phyloP scores from a whole-genome alignment of 2,113 vertebrate species.

The Erythrolamprus reginae region DNA sequence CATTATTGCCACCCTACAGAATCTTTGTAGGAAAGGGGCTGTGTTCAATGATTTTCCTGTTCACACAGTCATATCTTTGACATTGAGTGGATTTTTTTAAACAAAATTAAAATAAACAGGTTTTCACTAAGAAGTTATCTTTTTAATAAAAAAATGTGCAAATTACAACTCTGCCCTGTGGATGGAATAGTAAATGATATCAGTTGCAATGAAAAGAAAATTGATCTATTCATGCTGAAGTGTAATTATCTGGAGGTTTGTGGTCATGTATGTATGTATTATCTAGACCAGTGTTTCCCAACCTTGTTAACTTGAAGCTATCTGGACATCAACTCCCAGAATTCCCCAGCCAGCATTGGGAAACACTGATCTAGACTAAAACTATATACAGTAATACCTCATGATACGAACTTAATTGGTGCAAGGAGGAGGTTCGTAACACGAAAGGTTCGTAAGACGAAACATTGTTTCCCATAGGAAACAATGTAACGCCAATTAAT shows the following conservation, averaged over 20 bases:
- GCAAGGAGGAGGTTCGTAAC: no score
- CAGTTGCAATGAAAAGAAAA: background rate
- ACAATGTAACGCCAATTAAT: no score
- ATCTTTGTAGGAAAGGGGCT: fast-evolving
- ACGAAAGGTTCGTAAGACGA: no score
- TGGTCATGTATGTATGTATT: background rate
- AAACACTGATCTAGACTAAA: no score
- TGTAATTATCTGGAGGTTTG: background rate
- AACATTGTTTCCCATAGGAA: no score
- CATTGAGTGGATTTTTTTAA: background rate
- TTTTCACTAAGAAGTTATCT: background rate
- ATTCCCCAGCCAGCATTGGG: no score
- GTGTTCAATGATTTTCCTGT: background rate
- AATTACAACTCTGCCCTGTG: background rate
- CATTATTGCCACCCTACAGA: fast-evolving
- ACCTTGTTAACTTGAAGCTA: no score
- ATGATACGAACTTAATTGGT: no score
- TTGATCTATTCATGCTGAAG: background rate
- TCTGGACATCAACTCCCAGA: no score
- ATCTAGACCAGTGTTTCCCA: no score
- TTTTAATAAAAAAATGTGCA: background rate
- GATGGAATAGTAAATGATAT: background rate
- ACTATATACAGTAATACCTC: no score
- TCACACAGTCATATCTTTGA: fast-evolving
- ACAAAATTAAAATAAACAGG: background rate